Conservation (phyloP, 2,888 invertebrate genomes). For the Heliconius charithonia region DNA sequence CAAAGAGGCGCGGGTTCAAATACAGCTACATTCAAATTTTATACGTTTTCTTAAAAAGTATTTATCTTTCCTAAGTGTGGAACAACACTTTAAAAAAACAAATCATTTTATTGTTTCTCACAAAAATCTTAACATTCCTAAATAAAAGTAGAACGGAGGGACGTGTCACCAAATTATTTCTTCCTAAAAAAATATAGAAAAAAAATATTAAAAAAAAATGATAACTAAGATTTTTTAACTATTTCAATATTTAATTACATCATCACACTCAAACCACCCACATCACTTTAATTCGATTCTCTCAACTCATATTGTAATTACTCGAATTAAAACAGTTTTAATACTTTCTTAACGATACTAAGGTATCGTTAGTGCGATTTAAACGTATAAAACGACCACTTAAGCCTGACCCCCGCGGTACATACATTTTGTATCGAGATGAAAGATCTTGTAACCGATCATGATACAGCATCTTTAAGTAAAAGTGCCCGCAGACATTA, state of each 20-base stretch:
- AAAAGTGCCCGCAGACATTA: conserved; percentile 71
- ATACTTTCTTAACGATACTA: conserved; percentile 67
- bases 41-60: too few species aligned
- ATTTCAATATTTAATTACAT: conserved; percentile 18
- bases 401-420: conserved; percentile 37
- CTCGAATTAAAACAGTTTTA: conserved; percentile 78
- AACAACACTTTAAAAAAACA: too few species aligned
- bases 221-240: background rate
- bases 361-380: conserved; percentile 54
- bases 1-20: too few species aligned
- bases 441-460: conserved; percentile 45
- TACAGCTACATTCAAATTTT: too few species aligned
- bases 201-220: background rate
- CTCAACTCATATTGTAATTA: conserved; percentile 72
- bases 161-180: background rate
- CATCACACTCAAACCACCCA: conserved; percentile 34
- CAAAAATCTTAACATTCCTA: too few species aligned
- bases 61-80: too few species aligned
- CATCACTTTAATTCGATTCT: conserved; percentile 49
- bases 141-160: background rate
- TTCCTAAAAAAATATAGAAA: background rate
- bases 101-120: too few species aligned
- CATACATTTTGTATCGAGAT: conserved; percentile 11
- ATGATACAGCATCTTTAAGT: conserved; percentile 54
- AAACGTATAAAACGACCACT: conserved; percentile 48